Percentiles rank a stretch among this genome's conserved stretches.
Conservation (phyloP, 2,113 vertebrate species). For the Picathartes gymnocephalus region DNA sequence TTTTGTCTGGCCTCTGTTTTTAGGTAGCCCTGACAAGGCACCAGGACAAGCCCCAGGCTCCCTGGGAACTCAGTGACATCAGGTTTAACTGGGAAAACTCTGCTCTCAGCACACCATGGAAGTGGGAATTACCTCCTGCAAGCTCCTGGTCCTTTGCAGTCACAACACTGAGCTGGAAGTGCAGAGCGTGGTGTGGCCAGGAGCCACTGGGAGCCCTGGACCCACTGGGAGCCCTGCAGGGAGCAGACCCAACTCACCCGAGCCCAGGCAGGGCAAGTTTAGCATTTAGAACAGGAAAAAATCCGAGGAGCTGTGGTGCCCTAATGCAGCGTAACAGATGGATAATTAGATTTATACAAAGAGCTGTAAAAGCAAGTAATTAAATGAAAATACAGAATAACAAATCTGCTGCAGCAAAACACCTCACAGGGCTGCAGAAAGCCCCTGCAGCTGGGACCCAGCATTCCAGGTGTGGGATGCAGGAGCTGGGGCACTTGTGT, state of each 20-base stretch:
- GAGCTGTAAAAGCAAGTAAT: constrained; percentile 68
- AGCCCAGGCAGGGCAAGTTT: neutral
- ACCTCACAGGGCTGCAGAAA: constrained; percentile 1
- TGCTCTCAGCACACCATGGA: neutral
- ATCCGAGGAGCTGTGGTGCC: neutral
- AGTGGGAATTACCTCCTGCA: accelerated
- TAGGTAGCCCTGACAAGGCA: no score
- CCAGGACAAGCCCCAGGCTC: neutral
- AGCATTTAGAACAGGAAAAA: neutral
- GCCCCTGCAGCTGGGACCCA: neutral
- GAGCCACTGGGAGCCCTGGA: neutral
- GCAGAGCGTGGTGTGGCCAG: accelerated
- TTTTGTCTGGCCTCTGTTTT: no score
- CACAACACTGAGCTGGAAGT: neutral
- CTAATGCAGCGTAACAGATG: constrained; percentile 64
- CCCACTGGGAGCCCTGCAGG: accelerated
- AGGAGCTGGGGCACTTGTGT: neutral
- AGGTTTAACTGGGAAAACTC: neutral
- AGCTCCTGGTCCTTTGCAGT: neutral
- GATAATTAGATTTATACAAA: constrained; percentile 69
- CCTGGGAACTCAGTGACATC: accelerated
- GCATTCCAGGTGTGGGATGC: neutral
- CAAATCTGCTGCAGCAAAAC: constrained; percentile 20
- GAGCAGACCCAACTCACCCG: neutral
- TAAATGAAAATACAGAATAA: constrained; percentile 68